Evolutionary conservation across 2,113 vertebrate species (phyloP).

Genomic region (Actenoides lindsayi): DNA sequence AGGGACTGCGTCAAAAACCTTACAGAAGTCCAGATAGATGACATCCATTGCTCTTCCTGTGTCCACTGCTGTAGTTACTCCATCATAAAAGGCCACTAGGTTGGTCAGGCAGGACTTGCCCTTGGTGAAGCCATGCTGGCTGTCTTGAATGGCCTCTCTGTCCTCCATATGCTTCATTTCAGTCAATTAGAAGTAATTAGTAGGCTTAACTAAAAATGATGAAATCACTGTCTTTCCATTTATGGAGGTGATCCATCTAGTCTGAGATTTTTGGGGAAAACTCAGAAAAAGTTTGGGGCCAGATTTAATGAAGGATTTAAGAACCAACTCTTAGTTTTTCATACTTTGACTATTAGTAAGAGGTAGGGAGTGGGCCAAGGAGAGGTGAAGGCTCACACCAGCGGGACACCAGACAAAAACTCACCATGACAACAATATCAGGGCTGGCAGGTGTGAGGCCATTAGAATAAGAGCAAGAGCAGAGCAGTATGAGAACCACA

Average conservation of each 20-base stretch:
- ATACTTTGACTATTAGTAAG: not conserved
- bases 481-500: not conserved
- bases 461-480: not conserved
- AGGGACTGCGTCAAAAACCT: not conserved
- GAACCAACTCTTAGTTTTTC: not conserved
- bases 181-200: not conserved
- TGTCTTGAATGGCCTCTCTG: not conserved
- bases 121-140: not conserved
- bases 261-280: not conserved
- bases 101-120: not conserved
- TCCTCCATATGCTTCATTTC: not conserved
- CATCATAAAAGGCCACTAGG: not conserved
- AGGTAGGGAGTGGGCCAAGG: no score
- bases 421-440: not conserved
- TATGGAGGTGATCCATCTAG: not conserved
- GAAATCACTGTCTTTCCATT: not conserved
- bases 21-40: not conserved
- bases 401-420: not conserved
- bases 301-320: not conserved
- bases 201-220: not conserved
- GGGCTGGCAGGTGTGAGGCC: not conserved
- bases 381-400: fast-evolving
- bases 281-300: not conserved
- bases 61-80: not conserved
- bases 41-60: not conserved